Percentiles rank a stretch among this genome's conserved stretches.
phyloP scores from a whole-genome alignment of 2,113 vertebrate genomes.

The Rhadina sibilatrix region DNA sequence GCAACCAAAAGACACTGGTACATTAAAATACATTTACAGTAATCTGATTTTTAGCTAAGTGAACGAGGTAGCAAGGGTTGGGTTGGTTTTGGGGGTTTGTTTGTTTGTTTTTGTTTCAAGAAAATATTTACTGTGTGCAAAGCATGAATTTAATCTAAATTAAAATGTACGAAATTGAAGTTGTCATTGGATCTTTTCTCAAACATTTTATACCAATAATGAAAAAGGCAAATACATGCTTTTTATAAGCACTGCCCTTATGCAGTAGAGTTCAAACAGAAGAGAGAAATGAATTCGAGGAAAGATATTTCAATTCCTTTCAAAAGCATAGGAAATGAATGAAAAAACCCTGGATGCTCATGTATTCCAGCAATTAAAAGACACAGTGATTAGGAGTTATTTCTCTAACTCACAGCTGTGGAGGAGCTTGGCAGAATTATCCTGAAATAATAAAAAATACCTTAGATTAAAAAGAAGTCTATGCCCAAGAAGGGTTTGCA shows the following conservation, averaged over 20 bases:
- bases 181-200: neutral
- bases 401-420: neutral
- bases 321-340: neutral
- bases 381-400: neutral
- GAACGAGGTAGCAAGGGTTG: neutral
- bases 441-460: neutral
- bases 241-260: neutral
- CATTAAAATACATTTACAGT: neutral
- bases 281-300: neutral
- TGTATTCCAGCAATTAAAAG: neutral
- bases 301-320: neutral
- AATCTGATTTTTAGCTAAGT: neutral
- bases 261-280: neutral
- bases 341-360: neutral
- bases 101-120: neutral
- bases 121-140: neutral
- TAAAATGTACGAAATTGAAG: neutral
- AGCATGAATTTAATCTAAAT: neutral
- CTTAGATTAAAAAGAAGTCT: neutral
- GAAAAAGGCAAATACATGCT: neutral
- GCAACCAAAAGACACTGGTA: neutral
- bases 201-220: neutral
- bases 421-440: neutral
- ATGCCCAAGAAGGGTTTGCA: neutral
- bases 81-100: neutral